Base-by-base conservation (phyloP, 2,888 invertebrate genomes). In the Marasmarcha lunaedactyla region DNA sequence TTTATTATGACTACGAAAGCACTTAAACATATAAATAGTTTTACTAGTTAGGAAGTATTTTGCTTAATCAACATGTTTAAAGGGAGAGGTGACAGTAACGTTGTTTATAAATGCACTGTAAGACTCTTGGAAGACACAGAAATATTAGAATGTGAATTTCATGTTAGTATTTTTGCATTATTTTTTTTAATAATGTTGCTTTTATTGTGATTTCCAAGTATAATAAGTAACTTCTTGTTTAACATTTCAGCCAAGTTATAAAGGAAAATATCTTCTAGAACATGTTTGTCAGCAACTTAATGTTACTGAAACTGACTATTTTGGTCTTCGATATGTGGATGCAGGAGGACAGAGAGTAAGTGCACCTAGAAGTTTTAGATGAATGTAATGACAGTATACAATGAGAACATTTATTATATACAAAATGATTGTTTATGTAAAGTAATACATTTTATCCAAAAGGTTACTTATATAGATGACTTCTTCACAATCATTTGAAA, bases 311-410 rank as follows among this genome's bases (percentile, higher is more conserved):
- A 94, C 93, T 59, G 97, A 97, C 78, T 97, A 96, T 74, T 95
- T 97, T 72, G 97, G 97, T 9, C 86, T 97, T 48, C 89, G 96
- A 47, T 97, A 93, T 88, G 95, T 95, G 50, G 97, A 97, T 73
- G 85, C 88, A 43, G 88, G 90, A 55, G 93, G 93, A 52, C 95
- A 96, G 76, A 88, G 96, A 86, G 96, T 96, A 84, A 87, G 88
- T 63, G n/a, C n/a, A 37, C 51, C 20, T 20, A 7, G 20, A 20
- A 20, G n/a, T n/a, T n/a, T n/a, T n/a, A n/a, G n/a, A n/a, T n/a
- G n/a, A n/a, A n/a, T n/a, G n/a, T n/a, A n/a, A n/a, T n/a, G n/a
- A n/a, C n/a, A n/a, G n/a, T n/a, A n/a, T n/a, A n/a, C n/a, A n/a
- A n/a, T n/a, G n/a, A 37, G 10, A 25, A 10, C 15, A 20, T 41